Evolutionary conservation across 2,113 vertebrate species (phyloP).

Genomic region (Corydoras maculifer): DNA sequence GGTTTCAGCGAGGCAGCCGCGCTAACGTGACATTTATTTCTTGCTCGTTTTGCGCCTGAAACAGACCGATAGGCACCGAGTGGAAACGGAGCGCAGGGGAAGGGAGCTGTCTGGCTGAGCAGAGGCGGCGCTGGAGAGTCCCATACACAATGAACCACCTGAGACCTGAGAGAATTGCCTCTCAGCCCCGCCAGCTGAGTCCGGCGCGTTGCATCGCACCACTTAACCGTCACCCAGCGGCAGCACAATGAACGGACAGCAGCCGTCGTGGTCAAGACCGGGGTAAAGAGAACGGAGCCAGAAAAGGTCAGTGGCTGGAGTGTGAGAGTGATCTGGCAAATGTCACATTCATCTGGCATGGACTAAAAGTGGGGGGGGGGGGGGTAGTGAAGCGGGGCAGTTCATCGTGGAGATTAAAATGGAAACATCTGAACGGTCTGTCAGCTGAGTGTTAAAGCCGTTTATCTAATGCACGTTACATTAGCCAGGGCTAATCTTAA

Average conservation of each 20-base stretch:
- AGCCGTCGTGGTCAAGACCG: neutral
- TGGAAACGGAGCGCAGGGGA: constrained; percentile 50
- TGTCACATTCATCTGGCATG: neutral
- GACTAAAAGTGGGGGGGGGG: too few relatives aligned
- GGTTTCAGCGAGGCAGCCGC: constrained; percentile 17
- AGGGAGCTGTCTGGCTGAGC: constrained; percentile 46
- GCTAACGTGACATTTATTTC: constrained; percentile 44
- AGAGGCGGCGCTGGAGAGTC: constrained; percentile 11
- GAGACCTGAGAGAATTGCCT: constrained; percentile 26
- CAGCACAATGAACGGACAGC: neutral
- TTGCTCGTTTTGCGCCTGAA: constrained; percentile 40
- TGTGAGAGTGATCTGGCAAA: neutral
- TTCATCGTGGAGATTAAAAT: too few relatives aligned
- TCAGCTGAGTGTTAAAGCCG: too few relatives aligned
- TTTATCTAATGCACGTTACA: too few relatives aligned
- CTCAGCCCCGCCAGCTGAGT: neutral
- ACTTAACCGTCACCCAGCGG: neutral
- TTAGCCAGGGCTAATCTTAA: too few relatives aligned
- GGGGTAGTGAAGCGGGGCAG: too few relatives aligned
- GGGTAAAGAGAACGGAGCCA: constrained; percentile 1
- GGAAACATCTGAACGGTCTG: too few relatives aligned
- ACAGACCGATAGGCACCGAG: constrained; percentile 44
- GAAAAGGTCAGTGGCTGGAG: neutral
- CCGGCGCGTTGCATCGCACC: neutral
- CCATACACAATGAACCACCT: constrained; percentile 33